phyloP scores from a whole-genome alignment of 2,888 invertebrate species.

The Platycheirus rosarum region DNA sequence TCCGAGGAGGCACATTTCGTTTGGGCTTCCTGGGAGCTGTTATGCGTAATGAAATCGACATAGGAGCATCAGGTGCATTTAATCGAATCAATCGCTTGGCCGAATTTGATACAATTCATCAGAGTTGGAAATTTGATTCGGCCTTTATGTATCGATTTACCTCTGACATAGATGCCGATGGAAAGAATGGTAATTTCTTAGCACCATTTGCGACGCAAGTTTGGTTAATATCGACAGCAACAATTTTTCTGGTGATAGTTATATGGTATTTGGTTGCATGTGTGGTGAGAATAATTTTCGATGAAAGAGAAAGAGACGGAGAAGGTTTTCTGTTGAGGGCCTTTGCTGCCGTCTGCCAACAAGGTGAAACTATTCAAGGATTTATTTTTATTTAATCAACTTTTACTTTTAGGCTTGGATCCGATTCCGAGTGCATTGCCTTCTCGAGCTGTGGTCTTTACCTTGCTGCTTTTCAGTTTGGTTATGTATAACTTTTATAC shows the following conservation, averaged over 20 bases:
- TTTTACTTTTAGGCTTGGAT: conserved; percentile 78
- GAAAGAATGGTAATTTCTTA: conserved; percentile 79
- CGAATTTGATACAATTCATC: conserved; percentile 80
- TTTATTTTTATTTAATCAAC: too few relatives aligned
- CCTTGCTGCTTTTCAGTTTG: conserved; percentile 78
- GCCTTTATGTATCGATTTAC: conserved; percentile 80
- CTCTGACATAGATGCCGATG: conserved; percentile 78
- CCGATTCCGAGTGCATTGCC: conserved; percentile 77
- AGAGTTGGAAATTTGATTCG: conserved; percentile 81
- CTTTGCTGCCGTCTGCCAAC: conserved; percentile 80
- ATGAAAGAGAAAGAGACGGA: conserved; percentile 1
- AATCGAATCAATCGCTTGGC: conserved; percentile 80
- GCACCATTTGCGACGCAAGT: conserved; percentile 79
- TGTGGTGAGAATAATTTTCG: conserved; percentile 43
- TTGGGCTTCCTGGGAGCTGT: conserved; percentile 80
- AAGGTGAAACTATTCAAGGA: conserved; percentile 71
- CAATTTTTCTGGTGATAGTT: conserved; percentile 75
- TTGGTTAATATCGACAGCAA: conserved; percentile 77
- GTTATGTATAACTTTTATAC: conserved; percentile 82
- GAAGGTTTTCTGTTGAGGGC: conserved; percentile 75
- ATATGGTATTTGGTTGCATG: conserved; percentile 78
- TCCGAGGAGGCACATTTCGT: conserved; percentile 79
- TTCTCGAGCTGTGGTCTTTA: conserved; percentile 77
- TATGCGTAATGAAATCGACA: conserved; percentile 80
- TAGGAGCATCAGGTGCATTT: conserved; percentile 80